Conservation (phyloP, 2,113 vertebrate species). For the Eclectus roratus region DNA sequence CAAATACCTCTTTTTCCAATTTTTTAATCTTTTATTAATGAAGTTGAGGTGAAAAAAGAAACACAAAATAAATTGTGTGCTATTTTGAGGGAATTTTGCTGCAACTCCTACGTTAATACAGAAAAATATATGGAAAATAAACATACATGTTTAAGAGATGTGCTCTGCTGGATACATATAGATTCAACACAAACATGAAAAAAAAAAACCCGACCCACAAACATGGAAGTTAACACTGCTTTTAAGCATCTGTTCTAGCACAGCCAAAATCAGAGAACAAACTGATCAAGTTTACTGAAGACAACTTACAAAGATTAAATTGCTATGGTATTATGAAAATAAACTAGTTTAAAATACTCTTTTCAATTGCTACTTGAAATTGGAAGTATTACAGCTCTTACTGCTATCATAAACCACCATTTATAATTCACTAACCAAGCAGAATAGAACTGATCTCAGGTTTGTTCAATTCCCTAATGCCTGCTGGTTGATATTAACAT, state of each 20-base stretch:
- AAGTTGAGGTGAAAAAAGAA: neutral
- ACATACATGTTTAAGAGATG: neutral
- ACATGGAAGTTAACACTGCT: neutral
- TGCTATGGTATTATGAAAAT: neutral
- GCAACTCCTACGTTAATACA: neutral
- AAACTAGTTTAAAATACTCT: neutral
- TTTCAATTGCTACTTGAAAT: neutral
- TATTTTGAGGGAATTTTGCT: neutral
- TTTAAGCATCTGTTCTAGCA: neutral
- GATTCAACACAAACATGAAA: neutral
- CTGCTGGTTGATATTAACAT: neutral
- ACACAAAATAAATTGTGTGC: neutral
- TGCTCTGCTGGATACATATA: neutral
- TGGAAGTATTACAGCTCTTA: neutral
- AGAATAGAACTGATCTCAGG: neutral
- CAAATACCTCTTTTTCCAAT: neutral
- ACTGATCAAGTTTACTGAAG: neutral
- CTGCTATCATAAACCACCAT: neutral
- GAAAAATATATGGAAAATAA: neutral
- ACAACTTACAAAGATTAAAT: neutral
- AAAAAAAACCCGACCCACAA: neutral
- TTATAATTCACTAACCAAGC: neutral
- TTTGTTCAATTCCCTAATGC: neutral
- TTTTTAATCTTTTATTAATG: neutral
- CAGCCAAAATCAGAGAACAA: neutral